These are phyloP conservation scores for Hypercompe scribonia DNA, from an alignment of 2,888 invertebrate genomes.

Conservation along the genomic window DNA sequence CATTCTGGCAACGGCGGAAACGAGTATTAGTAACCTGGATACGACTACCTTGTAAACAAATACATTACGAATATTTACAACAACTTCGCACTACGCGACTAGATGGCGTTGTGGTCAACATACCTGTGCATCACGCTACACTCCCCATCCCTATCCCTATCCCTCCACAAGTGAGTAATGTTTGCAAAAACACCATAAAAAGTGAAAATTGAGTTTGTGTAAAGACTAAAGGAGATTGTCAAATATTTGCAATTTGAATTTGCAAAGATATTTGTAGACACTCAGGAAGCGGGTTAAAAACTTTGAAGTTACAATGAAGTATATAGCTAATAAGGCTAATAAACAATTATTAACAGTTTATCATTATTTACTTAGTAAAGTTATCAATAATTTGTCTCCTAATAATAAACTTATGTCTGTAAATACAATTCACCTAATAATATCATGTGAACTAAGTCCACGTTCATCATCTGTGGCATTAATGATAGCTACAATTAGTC, in stretches of 20 bases:
- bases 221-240: conserved; percentile 78
- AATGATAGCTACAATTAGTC: conserved; percentile 57
- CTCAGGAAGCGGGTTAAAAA: too few species aligned
- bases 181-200: conserved; percentile 75
- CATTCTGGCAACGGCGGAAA: conserved; percentile 55
- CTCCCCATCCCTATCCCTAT: too few species aligned
- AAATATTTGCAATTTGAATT: too few species aligned
- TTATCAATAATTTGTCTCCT: conserved; percentile 65
- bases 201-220: conserved; percentile 79
- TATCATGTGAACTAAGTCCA: not conserved
- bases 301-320: conserved; percentile 50
- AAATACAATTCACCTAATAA: conserved; percentile 41
- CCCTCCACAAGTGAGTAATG: conserved; percentile 71
- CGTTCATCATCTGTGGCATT: conserved; percentile 3
- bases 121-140: too few species aligned
- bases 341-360: conserved; percentile 35
- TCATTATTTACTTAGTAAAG: conserved; percentile 47
- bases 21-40: conserved; percentile 26
- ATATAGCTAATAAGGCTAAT: too few species aligned
- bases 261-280: too few species aligned
- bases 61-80: too few species aligned
- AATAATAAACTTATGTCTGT: conserved; percentile 73
- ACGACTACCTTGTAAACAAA: conserved; percentile 15
- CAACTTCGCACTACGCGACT: too few species aligned
- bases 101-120: too few species aligned